Conservation (phyloP, 2,888 invertebrate genomes). For the Bimastos eiseni region DNA sequence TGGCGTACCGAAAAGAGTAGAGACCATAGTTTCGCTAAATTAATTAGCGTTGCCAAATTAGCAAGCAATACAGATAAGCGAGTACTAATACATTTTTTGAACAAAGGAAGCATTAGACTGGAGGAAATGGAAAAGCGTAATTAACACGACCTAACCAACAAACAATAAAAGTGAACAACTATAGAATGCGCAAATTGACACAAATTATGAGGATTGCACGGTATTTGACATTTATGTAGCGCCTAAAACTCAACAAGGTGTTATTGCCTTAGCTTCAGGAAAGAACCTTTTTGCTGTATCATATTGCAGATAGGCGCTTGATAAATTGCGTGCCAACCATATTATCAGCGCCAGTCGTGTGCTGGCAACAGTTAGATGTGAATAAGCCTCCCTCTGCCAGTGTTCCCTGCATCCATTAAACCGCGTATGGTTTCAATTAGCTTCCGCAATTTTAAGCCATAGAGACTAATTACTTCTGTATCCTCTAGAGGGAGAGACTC, state of each 20-base stretch:
- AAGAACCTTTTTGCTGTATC: background rate
- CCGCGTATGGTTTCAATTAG: background rate
- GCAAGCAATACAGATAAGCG: background rate
- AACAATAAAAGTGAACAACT: background rate
- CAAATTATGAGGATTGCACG: background rate
- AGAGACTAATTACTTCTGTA: background rate
- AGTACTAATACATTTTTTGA: background rate
- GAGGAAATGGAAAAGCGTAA: background rate
- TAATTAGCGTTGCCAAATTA: background rate
- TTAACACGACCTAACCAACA: background rate
- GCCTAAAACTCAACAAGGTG: background rate
- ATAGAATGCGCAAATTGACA: background rate
- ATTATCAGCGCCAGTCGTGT: background rate
- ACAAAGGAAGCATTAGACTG: background rate
- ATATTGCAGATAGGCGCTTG: background rate
- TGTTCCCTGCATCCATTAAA: background rate
- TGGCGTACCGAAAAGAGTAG: too few species aligned
- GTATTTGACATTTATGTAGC: background rate
- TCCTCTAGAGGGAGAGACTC: background rate
- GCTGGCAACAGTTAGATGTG: background rate
- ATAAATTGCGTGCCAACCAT: background rate
- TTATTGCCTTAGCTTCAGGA: background rate
- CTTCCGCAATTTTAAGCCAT: background rate
- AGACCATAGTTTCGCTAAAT: background rate
- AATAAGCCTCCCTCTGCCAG: background rate